phyloP scores from a whole-genome alignment of 2,113 vertebrate genomes.

The Callorhinus ursinus region DNA sequence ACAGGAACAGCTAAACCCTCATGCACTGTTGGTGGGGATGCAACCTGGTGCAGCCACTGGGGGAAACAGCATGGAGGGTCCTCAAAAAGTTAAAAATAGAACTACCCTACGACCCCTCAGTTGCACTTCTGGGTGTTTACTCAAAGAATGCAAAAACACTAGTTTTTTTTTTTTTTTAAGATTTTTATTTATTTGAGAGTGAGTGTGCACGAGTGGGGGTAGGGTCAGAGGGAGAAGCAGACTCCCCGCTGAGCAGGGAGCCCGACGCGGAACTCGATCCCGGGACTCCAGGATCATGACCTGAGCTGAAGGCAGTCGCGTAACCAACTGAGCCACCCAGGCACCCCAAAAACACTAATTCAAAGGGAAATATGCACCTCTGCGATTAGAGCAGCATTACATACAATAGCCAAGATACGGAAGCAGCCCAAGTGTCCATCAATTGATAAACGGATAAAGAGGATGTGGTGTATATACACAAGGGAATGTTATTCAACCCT shows the following conservation, averaged over 20 bases:
- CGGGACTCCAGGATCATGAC: too few relatives aligned
- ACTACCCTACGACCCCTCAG: not conserved
- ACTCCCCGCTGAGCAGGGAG: too few relatives aligned
- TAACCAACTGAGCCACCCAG: too few relatives aligned
- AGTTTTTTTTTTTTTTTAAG: not conserved
- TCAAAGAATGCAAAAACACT: not conserved
- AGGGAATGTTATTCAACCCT: not conserved
- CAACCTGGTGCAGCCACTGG: not conserved
- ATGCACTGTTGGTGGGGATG: not conserved
- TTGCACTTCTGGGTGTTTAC: not conserved
- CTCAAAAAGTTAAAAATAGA: not conserved
- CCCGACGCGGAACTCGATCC: too few relatives aligned
- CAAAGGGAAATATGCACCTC: not conserved
- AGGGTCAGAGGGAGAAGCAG: too few relatives aligned
- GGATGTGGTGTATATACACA: not conserved
- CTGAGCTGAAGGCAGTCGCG: too few relatives aligned
- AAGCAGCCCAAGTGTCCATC: not conserved
- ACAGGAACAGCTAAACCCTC: not conserved
- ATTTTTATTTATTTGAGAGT: too few relatives aligned
- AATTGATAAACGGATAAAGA: not conserved
- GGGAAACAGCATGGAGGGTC: not conserved
- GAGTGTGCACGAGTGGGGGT: too few relatives aligned
- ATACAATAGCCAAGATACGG: not conserved
- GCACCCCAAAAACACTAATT: not conserved
- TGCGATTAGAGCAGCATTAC: not conserved